Evolutionary conservation across 1,140 invertebrate species (phyloP), one percentile per base, ranked within the genome.

Genomic region (Pygmarrhopalites habei): DNA sequence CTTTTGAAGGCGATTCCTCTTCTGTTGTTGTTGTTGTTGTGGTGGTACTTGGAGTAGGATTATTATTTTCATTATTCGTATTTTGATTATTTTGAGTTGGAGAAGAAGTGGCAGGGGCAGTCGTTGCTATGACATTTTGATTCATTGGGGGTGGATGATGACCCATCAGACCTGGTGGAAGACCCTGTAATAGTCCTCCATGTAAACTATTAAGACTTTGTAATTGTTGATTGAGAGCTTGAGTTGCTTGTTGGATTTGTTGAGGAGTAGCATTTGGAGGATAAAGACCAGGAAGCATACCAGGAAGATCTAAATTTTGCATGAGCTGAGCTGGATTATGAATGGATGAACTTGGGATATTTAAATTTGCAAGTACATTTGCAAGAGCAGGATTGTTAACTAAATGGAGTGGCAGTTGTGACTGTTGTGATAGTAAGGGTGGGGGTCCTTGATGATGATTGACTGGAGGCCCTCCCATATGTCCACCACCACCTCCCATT

Each of bases 1-100:
- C 32, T n/a, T n/a, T n/a, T n/a, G n/a, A n/a, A n/a, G 85, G 83
- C 44, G 87, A 73, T 66, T 84, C 79, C 17, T 75, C 68, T 0
- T 79, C 80, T 25, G 80, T 73, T 17, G 76, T 68, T 21, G 62
- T 62, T 17, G 61, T 28, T 32, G 23, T 12, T 52, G 39, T 10
- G 46, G 61, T 32, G 67, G 25, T 23, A 30, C 32, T 14, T 32
- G 53, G 29, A 7, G 52, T 43, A 52, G 43, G 47, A 19, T n/a
- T 5, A 25, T n/a, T 2, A 52, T 52, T 52, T 28, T 43, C 14
- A 44, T 60, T 30, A 35, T 35, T 35, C 15, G 32, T 35, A 7
- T 4, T 21, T 25, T 46, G 39, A 12, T 17, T 32, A 4, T 57
- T 32, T n/a, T 39, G 17, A 32, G 21, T 35, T 32, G 52, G 52